Evolutionary conservation across 2,797 vertebrate genomes (phyloP), one percentile per base, ranked within the genome.

Genomic region (Ciconia nigra): DNA sequence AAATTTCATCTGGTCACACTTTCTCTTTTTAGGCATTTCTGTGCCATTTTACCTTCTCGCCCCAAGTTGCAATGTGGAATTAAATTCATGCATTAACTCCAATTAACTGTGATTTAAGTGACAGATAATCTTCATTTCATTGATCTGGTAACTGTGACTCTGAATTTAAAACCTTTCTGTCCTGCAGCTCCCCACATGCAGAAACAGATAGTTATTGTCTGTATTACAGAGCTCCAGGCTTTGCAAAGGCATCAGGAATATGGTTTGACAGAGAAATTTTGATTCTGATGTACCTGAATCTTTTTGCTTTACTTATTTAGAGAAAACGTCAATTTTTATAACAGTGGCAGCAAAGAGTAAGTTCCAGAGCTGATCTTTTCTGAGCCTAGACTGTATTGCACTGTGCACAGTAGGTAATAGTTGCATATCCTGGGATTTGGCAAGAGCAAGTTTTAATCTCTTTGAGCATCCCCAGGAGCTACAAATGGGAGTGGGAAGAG

Each of bases 371-470:
- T 83, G 17, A 28, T 89, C 11, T 83, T 90, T 86, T 89, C 81
- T 83, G 33, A 94, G 35, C 17, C 55, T 96, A n/a, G 44, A 52
- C 37, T 73, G 74, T 87, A 83, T 83, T 93, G 44, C 63, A 62
- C n/a, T 85, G 39, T 89, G 55, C 82, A 67, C 24, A 0, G 28
- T 90, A 94, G 96, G 96, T 95, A 96, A 93, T 92, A 94, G 92
- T 83, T 93, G 35, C 33, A 65, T 71, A 82, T 81, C 84, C 84
- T 93, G 92, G 94, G 89, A 92, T 96, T 96, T 95, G 83, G 77
- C 65, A 93, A 87, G 57, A 90, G 81, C 70, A 96, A 94, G 80
- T 96, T 92, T 96, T 95, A 97, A 96, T 97, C 94, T 93, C 85
- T 96, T 94, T 89, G 86, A 96, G 93, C 83, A 92, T 84, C 88